These are phyloP conservation scores for Semotilus atromaculatus DNA, from an alignment of 2,797 vertebrate species.

Conservation along the genomic window DNA sequence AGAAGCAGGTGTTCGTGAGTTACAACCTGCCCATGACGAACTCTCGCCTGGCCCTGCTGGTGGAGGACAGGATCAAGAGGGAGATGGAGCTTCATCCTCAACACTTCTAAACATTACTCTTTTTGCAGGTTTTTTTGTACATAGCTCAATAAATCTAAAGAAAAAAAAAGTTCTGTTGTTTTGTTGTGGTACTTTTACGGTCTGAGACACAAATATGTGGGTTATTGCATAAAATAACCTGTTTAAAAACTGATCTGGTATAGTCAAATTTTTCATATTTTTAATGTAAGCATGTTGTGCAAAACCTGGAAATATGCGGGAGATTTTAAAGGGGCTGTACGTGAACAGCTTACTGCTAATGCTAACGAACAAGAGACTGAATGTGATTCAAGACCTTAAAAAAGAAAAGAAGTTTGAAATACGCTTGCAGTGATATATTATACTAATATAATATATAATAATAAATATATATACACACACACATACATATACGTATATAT, in stretches of 20 bases:
- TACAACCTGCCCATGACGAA: slow-evolving; percentile 87
- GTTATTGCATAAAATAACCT: not conserved
- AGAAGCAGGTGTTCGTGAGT: slow-evolving; percentile 95
- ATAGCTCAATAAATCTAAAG: slow-evolving; percentile 31
- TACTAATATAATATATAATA: too few relatives aligned
- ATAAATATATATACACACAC: too few relatives aligned
- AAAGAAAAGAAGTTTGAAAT: too few relatives aligned
- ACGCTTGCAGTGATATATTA: too few relatives aligned
- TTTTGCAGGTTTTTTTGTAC: slow-evolving; percentile 31
- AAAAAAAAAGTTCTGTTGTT: not conserved
- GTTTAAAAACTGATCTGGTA: not conserved
- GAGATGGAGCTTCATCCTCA: slow-evolving; percentile 92
- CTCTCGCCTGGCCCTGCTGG: slow-evolving; percentile 82
- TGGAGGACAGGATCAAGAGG: slow-evolving; percentile 94
- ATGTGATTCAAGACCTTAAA: too few relatives aligned
- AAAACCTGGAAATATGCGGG: not conserved
- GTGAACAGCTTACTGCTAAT: too few relatives aligned
- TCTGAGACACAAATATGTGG: not conserved
- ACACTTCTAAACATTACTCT: slow-evolving; percentile 78
- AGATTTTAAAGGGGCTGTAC: not conserved
- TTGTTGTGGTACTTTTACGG: not conserved
- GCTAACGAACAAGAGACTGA: too few relatives aligned
- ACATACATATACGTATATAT: too few relatives aligned
- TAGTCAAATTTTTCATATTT: not conserved
- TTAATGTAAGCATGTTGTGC: not conserved